Base-by-base conservation (phyloP, 2,113 vertebrate species). In the Vireo altiloquus region DNA sequence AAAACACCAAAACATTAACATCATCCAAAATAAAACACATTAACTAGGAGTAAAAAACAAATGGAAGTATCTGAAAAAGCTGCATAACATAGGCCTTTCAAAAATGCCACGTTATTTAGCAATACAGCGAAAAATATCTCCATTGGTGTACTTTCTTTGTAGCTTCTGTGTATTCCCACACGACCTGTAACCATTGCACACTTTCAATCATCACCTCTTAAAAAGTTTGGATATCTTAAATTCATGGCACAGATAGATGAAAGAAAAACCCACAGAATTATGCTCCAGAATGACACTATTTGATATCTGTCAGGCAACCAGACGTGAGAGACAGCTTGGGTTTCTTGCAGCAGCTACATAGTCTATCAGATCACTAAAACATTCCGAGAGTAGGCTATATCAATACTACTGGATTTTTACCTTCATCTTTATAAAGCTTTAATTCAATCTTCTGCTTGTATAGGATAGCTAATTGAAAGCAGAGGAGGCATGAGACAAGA, bases 391-490 rank as follows among this genome's bases (percentile, higher is more conserved):
- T 1, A 74, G 20, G 10, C 16, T 39, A 9, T 52, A 40, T 82
- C 44, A 82, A 70, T 52, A 90, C 8, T 27, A 87, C 24, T 63
- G 64, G 31, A 59, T 72, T 71, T 89, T 79, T 87, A 22, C 21
- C 21, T 87, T 88, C 31, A 37, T 77, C 28, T 78, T 89, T 87
- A 54, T 49, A 47, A 81, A 72, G 4, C 14, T 52, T 80, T 83
- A 92, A 89, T 72, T 93, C 59, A 93, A 64, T 52, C 59, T 82
- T 87, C 47, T 60, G 22, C 25, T 93, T 94, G 47, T 83, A 22
- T n/a, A 64, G 23, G 37, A 68, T 33, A n/a, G 17, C 5, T 95
- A 93, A 92, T 25, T 91, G 71, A 94, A 94, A 94, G 23, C 53
- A 85, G 27, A 57, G 40, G 24, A 71, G 16, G 30, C 20, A 54